These are phyloP conservation scores for Grammomys dolichurus DNA, from an alignment of 2,113 vertebrate species.

Conservation along the genomic window DNA sequence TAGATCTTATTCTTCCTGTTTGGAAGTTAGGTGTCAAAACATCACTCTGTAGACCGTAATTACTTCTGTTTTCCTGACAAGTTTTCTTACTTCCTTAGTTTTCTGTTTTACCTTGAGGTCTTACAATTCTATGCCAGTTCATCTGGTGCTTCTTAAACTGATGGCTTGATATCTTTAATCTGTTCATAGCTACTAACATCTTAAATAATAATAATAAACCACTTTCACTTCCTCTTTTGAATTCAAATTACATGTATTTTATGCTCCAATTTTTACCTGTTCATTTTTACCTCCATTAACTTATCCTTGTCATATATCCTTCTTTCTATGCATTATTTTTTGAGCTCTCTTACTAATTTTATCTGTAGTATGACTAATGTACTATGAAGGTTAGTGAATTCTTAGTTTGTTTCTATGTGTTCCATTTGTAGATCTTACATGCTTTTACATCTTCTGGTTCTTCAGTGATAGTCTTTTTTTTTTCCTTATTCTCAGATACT, in stretches of 20 bases:
- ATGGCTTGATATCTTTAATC: background rate
- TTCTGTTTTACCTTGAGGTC: background rate
- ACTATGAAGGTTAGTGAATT: background rate
- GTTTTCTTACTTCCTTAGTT: background rate
- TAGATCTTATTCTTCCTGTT: background rate
- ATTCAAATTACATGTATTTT: background rate
- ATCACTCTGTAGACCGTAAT: background rate
- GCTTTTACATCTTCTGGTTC: background rate
- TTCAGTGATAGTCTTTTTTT: background rate
- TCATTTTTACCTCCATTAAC: background rate
- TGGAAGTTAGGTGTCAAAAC: constrained; percentile 1
- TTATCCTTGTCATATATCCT: background rate
- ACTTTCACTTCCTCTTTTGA: background rate
- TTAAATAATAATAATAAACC: background rate
- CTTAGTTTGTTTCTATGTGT: constrained; percentile 14
- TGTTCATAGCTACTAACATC: background rate
- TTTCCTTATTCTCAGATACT: too few species aligned
- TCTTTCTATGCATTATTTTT: background rate
- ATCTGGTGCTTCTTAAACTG: background rate
- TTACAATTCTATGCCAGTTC: background rate
- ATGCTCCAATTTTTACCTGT: background rate
- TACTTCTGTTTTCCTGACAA: background rate
- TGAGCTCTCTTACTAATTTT: background rate
- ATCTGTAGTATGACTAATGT: background rate
- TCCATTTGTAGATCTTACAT: constrained; percentile 26